A percentile compares a stretch with the other conserved stretches of the same genome.
Conservation (phyloP, 2,113 vertebrate genomes). For the Nymphicus hollandicus region DNA sequence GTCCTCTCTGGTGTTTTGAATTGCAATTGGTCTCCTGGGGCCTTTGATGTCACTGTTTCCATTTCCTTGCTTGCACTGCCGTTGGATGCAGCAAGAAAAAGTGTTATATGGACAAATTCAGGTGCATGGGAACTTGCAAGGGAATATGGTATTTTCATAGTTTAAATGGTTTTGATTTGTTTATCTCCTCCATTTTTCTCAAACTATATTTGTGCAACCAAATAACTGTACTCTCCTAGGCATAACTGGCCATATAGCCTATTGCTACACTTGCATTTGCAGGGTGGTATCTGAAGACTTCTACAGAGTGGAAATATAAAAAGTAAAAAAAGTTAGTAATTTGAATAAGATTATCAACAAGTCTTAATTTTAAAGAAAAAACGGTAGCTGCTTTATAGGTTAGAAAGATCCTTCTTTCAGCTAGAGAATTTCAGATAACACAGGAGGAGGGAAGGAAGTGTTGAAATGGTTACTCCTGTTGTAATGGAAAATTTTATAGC, state of each 20-base stretch:
- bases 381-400: not conserved
- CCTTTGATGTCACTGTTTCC: not conserved
- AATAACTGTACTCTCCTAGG: not conserved
- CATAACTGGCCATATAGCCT: not conserved
- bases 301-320: not conserved
- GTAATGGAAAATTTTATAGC: not conserved
- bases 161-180: not conserved
- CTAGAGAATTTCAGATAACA: not conserved
- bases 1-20: not conserved
- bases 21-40: not conserved
- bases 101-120: not conserved
- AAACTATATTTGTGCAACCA: not conserved
- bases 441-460: not conserved
- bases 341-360: not conserved
- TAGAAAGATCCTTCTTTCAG: not conserved
- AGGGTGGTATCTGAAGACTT: not conserved
- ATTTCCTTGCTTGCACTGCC: not conserved
- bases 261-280: not conserved
- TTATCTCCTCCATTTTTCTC: not conserved
- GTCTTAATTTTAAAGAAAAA: not conserved
- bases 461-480: not conserved
- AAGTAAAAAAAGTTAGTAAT: not conserved
- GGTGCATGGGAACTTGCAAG: not conserved
- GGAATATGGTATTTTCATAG: not conserved
- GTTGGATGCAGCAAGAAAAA: not conserved